Base-by-base conservation (phyloP, 2,888 invertebrate species). In the Andrena marginata region DNA sequence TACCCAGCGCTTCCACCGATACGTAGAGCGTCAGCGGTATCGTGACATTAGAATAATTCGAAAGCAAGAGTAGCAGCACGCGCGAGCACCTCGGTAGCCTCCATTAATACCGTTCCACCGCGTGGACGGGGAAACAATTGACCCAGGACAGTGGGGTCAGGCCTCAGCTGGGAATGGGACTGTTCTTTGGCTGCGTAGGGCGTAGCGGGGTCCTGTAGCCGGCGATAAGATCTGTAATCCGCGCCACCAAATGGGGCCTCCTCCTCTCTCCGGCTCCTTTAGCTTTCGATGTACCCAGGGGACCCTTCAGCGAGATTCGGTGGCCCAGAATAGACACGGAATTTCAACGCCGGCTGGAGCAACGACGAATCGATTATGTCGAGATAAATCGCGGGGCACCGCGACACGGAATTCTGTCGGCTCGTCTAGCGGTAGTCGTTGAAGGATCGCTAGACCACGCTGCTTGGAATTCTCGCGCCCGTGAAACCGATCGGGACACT, bases 181-280 rank as follows among this genome's bases (percentile, higher is more conserved):
- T 26, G 80, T 82, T 80, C 68, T 82, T 87, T 79, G 62, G 33
- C 79, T 23, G 77, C 78, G 79, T 64, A 64, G 69, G 72, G 69
- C 72, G 51, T 73, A 83, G 49, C 73, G 80, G 74, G 79, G 77
- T 80, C 74, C 77, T 63, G 69, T 72, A 81, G 54, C 77, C 77
- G 26, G 5, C 73, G 89, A 89, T 89, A 89, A 89, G 85, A 89
- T 89, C 89, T 80, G 72, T 84, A 87, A 88, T 89, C 82, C 86
- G 77, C 80, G 78, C 67, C 75, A 72, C 77, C 62, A 71, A 86
- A 64, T 33, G 77, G 67, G 60, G 31, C 33, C 60, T 56, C 63
- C 76, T 54, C 68, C 56, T 48, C 71, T 59, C 60, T 68, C 73
- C 72, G 31, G 49, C 31, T 20, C 35, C 20, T 59, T 56, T 23